Evolutionary conservation across 1,140 invertebrate species (phyloP).

Genomic region (Drosophila nebulosa): DNA sequence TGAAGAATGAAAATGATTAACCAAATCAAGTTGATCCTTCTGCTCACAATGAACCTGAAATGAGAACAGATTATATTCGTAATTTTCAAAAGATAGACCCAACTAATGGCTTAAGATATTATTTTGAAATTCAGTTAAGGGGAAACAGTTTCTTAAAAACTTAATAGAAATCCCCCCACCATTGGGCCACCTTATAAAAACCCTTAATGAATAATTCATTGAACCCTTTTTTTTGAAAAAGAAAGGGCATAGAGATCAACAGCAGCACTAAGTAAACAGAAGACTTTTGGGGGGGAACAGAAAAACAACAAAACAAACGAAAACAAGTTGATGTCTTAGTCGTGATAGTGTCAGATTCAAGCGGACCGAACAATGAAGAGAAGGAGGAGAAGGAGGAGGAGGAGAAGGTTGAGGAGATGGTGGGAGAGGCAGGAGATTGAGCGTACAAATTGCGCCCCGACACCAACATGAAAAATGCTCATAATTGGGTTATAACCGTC

Average conservation of each 20-base stretch:
- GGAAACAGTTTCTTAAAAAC: background rate
- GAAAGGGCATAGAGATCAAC: conserved; percentile 20
- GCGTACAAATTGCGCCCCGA: conserved; percentile 57
- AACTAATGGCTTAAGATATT: too few species aligned
- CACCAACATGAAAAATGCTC: conserved; percentile 64
- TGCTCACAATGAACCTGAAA: too few species aligned
- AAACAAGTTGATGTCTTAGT: conserved; percentile 51
- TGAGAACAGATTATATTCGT: too few species aligned
- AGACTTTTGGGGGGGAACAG: background rate
- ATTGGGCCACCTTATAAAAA: background rate
- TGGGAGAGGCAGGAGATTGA: background rate
- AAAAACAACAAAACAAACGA: conserved; percentile 10
- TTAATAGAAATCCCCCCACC: background rate
- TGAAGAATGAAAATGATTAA: too few species aligned
- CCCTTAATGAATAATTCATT: conserved; percentile 8
- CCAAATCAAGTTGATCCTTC: too few species aligned
- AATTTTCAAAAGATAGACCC: too few species aligned
- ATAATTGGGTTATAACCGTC: conserved; percentile 75
- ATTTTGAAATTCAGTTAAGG: too few species aligned
- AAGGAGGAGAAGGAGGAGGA: too few species aligned
- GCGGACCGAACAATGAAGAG: too few species aligned
- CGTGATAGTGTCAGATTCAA: conserved; percentile 46
- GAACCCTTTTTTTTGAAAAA: conserved; percentile 2
- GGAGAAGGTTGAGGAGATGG: too few species aligned
- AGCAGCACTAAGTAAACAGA: conserved; percentile 36